A percentile compares a stretch with the other conserved stretches of the same genome.
Conservation (phyloP, 2,113 vertebrate genomes). For the Protomyctophum bolini region DNA sequence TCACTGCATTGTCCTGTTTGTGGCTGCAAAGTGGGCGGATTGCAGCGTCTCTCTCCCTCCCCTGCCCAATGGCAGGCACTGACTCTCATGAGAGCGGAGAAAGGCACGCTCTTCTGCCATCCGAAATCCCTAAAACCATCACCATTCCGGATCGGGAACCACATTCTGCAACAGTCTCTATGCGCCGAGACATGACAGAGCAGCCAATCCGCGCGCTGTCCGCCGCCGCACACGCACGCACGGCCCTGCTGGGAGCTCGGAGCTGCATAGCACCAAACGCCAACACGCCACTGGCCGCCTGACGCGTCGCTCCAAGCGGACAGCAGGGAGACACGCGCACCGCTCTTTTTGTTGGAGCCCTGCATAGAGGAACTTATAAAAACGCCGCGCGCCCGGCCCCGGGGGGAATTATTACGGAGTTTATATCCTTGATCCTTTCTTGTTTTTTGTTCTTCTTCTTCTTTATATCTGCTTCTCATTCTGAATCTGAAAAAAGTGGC, state of each 20-base stretch:
- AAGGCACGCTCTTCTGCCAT: conserved; percentile 86
- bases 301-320: conserved; percentile 59
- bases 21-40: conserved; percentile 86
- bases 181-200: conserved; percentile 85
- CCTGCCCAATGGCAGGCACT: conserved; percentile 86
- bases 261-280: conserved; percentile 77
- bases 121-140: conserved; percentile 86
- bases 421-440: conserved; percentile 30
- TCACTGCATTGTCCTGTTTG: conserved; percentile 82
- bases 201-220: conserved; percentile 68
- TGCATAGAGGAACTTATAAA: conserved; percentile 60
- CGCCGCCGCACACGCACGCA: conserved; percentile 72
- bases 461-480: conserved; percentile 44
- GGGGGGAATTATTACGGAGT: conserved; percentile 68
- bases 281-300: conserved; percentile 48
- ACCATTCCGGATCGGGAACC: conserved; percentile 82
- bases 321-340: conserved; percentile 55
- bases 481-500: conserved; percentile 62
- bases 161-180: conserved; percentile 81
- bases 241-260: conserved; percentile 80
- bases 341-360: conserved; percentile 38
- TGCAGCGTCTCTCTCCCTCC: conserved; percentile 71
- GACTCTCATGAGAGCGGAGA: conserved; percentile 85
- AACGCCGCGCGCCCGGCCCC: conserved; percentile 14
- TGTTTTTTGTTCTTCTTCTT: not conserved